phyloP scores from a whole-genome alignment of 2,888 invertebrate species.

The Pristionchus maxplancki region DNA sequence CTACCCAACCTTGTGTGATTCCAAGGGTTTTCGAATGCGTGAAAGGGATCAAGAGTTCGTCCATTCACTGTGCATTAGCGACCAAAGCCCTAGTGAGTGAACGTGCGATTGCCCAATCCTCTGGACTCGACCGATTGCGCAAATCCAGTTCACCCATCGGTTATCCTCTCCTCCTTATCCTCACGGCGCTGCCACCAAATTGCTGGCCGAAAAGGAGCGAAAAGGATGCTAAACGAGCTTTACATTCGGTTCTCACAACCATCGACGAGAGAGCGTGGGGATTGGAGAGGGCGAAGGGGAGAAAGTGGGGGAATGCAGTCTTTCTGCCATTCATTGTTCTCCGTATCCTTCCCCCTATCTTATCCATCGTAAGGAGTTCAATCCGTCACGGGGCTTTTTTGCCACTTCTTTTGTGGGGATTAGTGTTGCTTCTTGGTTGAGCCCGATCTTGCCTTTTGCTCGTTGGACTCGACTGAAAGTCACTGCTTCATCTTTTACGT shows the following conservation, averaged over 20 bases:
- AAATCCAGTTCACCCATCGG: constrained; percentile 4
- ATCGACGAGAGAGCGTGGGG: background rate
- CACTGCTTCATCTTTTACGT: no score
- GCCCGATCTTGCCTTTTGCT: background rate
- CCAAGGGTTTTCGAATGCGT: no score
- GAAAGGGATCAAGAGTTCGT: no score
- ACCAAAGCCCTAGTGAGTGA: background rate
- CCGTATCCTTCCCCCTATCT: background rate
- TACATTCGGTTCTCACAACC: background rate
- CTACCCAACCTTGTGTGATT: background rate
- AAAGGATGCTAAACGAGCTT: constrained; percentile 15
- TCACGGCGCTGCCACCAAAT: background rate
- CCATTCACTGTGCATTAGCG: background rate
- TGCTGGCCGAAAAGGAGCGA: background rate
- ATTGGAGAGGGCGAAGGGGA: background rate
- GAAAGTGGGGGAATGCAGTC: constrained; percentile 10
- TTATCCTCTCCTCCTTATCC: background rate
- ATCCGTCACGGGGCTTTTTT: background rate
- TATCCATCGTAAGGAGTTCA: background rate
- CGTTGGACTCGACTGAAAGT: background rate
- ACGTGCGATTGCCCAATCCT: background rate
- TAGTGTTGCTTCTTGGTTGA: background rate
- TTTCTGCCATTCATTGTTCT: constrained; percentile 20
- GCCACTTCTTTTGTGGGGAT: background rate
- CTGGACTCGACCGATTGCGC: background rate